Evolutionary conservation across 2,797 vertebrate species (phyloP).

Genomic region (Intellagama lesueurii): DNA sequence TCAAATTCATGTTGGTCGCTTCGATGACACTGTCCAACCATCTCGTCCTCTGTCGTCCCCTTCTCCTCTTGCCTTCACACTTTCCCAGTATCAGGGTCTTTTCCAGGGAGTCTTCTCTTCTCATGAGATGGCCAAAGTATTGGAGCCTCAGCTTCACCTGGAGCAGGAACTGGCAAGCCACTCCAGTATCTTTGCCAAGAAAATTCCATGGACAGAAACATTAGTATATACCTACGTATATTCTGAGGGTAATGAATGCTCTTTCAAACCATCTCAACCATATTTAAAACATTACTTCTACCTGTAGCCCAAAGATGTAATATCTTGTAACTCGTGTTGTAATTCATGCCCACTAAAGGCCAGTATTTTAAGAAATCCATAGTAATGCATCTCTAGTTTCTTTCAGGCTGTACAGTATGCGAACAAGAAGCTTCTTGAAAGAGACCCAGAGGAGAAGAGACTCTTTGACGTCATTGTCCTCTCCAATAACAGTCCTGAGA

Average conservation of each 20-base stretch:
- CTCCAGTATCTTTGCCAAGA: too few relatives aligned
- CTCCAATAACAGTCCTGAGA: conserved; percentile 78
- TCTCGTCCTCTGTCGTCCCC: too few relatives aligned
- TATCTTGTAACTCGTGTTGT: neutral
- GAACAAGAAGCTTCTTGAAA: conserved; percentile 79
- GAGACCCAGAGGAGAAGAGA: conserved; percentile 73
- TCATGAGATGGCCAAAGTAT: too few relatives aligned
- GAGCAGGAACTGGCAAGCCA: too few relatives aligned
- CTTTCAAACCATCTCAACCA: neutral
- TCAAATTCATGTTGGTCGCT: too few relatives aligned
- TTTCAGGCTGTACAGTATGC: conserved; percentile 80
- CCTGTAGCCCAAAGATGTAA: neutral
- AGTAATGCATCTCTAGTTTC: neutral
- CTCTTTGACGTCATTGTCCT: conserved; percentile 85
- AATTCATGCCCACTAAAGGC: neutral
- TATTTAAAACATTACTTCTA: neutral
- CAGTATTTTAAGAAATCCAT: neutral
- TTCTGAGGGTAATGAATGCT: neutral
- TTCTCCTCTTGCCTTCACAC: too few relatives aligned
- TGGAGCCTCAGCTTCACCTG: too few relatives aligned
- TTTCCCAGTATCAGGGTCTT: too few relatives aligned
- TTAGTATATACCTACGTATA: neutral
- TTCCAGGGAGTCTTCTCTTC: too few relatives aligned
- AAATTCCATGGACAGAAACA: neutral
- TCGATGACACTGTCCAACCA: too few relatives aligned